A percentile compares a stretch with the other conserved stretches of the same genome.
Evolutionary conservation across 2,113 vertebrate genomes (phyloP).

Genomic region (Pristiophorus japonicus): DNA sequence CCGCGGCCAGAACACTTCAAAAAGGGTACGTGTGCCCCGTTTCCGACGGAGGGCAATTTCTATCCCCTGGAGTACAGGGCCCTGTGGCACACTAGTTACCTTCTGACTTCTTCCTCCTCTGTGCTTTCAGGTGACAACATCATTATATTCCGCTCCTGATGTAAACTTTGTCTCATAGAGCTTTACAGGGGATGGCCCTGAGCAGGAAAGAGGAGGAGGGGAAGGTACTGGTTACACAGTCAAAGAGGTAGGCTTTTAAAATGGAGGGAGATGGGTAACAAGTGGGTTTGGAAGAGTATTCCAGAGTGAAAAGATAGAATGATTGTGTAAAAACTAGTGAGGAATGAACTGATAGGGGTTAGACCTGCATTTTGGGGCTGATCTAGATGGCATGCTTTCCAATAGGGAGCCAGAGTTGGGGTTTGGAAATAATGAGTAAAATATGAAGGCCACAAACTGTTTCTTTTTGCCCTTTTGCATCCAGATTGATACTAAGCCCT

Average conservation of each 20-base stretch:
- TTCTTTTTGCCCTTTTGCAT: neutral
- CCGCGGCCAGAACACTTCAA: too few species aligned
- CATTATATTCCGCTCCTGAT: neutral
- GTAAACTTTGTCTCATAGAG: neutral
- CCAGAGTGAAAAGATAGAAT: neutral
- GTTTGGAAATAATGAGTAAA: neutral
- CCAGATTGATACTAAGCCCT: neutral
- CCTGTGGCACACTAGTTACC: too few species aligned
- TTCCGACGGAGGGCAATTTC: too few species aligned
- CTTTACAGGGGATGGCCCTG: neutral
- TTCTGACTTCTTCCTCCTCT: neutral
- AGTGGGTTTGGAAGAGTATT: neutral
- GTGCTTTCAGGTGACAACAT: neutral
- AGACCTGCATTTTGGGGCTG: neutral
- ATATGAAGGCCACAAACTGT: neutral
- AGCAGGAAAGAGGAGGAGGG: neutral
- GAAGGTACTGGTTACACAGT: neutral
- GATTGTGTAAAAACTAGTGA: neutral
- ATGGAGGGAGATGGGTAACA: neutral
- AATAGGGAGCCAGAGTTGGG: neutral
- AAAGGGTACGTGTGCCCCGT: too few species aligned
- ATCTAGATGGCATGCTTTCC: neutral
- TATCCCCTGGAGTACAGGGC: too few species aligned
- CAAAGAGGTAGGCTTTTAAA: neutral
- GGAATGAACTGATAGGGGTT: neutral